Evolutionary conservation across 2,888 invertebrate species (phyloP).

Genomic region (Bugulina stolonifera): DNA sequence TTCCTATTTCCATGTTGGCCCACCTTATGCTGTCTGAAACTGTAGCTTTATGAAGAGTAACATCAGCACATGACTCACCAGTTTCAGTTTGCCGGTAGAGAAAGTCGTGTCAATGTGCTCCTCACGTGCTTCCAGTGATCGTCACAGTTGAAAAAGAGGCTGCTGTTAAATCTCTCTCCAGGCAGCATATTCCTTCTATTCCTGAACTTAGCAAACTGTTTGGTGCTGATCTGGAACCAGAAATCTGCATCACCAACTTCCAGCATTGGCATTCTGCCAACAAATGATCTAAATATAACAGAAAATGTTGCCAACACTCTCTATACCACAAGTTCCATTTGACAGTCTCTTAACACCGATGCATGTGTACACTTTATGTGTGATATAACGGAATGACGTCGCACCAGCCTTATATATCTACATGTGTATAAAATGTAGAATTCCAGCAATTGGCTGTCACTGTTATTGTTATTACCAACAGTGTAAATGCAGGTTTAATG

Average conservation of each 20-base stretch:
- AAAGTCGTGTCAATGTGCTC: neutral
- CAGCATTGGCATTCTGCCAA: neutral
- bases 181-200: neutral
- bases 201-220: neutral
- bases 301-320: too few species aligned
- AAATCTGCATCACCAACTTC: neutral
- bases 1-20: too few species aligned
- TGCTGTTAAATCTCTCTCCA: neutral
- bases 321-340: too few species aligned
- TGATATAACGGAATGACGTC: too few species aligned
- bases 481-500: too few species aligned
- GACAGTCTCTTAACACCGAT: too few species aligned
- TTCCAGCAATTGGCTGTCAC: too few species aligned
- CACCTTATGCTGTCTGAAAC: neutral
- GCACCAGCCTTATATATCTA: too few species aligned
- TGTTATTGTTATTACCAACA: too few species aligned
- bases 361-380: too few species aligned
- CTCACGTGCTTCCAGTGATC: neutral
- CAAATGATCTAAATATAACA: neutral
- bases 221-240: neutral
- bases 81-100: neutral
- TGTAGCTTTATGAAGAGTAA: neutral
- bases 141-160: neutral
- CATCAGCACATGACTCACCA: neutral
- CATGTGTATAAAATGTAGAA: too few species aligned